phyloP scores from a whole-genome alignment of 2,797 vertebrate genomes.

The Halcyon smyrnensis region DNA sequence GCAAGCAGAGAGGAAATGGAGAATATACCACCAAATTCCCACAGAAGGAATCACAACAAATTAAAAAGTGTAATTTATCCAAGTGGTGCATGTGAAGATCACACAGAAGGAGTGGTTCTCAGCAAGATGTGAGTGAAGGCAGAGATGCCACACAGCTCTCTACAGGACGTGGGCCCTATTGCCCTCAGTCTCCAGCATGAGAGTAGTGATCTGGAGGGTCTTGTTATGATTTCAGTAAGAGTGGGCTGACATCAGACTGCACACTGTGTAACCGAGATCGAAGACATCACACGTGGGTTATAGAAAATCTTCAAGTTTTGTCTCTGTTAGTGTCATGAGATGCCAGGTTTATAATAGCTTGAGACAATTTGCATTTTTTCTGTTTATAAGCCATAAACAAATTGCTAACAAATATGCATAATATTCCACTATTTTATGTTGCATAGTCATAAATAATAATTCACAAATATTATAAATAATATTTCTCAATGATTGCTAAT shows the following conservation, averaged over 20 bases:
- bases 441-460: not conserved
- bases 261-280: not conserved
- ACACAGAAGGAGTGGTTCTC: not conserved
- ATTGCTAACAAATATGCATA: not conserved
- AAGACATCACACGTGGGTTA: not conserved
- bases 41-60: not conserved
- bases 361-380: not conserved
- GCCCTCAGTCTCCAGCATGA: not conserved
- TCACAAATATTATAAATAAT: not conserved
- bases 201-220: not conserved
- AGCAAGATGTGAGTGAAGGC: not conserved
- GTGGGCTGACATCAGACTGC: not conserved
- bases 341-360: not conserved
- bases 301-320: not conserved
- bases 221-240: not conserved
- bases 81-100: not conserved
- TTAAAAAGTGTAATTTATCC: not conserved
- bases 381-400: not conserved
- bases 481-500: not conserved
- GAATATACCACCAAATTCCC: not conserved
- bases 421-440: not conserved
- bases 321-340: not conserved
- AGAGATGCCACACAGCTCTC: not conserved
- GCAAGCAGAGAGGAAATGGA: not conserved
- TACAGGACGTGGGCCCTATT: not conserved